These are phyloP conservation scores for Aurelia aurita complex sp. Pacific DNA, from an alignment of 30 jellyfish, hydroid and myxozoan genomes.

Conservation along the genomic window DNA sequence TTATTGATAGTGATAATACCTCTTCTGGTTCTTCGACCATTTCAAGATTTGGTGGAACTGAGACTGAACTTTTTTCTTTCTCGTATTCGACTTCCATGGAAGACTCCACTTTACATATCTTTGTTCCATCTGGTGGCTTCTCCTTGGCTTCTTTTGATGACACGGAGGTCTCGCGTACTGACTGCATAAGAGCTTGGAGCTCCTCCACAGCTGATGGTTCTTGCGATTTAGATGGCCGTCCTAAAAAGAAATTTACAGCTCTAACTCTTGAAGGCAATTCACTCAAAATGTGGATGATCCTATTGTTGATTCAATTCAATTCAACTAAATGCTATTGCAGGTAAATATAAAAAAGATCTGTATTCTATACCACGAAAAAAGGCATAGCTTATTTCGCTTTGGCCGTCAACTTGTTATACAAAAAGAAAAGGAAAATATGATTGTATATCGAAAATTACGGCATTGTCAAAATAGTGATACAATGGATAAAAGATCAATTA, in stretches of 20 bases:
- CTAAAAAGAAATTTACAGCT: not conserved
- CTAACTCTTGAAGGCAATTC: not conserved
- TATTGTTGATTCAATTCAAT: too few species aligned
- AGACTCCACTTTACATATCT: constrained; percentile 36
- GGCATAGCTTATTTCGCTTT: too few species aligned
- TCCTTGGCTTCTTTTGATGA: constrained; percentile 36
- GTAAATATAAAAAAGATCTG: too few species aligned
- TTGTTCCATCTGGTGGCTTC: constrained; percentile 36
- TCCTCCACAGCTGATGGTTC: constrained; percentile 81
- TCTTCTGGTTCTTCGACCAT: constrained; percentile 95
- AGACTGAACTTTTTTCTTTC: constrained; percentile 48
- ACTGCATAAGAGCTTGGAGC: constrained; percentile 67
- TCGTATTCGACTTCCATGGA: constrained; percentile 50
- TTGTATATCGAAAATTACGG: too few species aligned
- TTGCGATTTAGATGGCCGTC: constrained; percentile 46
- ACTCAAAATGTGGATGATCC: too few species aligned
- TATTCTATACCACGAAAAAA: too few species aligned
- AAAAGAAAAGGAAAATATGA: too few species aligned
- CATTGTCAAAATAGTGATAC: too few species aligned
- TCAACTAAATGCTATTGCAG: too few species aligned
- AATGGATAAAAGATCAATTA: too few species aligned
- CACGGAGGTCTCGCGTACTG: constrained; percentile 43
- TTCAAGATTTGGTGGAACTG: constrained; percentile 76
- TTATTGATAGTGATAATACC: constrained; percentile 31
- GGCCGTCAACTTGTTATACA: too few species aligned